Evolutionary conservation across 2,888 invertebrate species (phyloP), one percentile per base, ranked within the genome.

Genomic region (Thysanoteuthis rhombus): DNA sequence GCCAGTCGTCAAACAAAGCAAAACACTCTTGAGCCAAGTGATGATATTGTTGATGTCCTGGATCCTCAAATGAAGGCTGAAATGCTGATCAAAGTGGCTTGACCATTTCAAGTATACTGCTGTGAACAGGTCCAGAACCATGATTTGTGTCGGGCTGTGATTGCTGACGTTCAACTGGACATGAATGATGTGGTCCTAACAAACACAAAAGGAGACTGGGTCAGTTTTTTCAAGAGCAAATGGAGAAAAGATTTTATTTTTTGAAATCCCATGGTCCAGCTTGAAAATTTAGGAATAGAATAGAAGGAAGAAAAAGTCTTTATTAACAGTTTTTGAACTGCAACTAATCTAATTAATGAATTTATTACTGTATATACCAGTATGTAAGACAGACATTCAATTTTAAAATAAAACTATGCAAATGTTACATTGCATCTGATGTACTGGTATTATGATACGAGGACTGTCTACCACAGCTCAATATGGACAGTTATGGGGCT

Each of bases 91-190:
- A 92, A 91, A 92, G 32, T 92, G 92, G 45, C 45, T 45, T 45
- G 92, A 92, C 92, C 92, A 92, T 92, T 91, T 92, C 92, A 92
- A 40, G 45, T 92, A 92, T 12, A 92, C 92, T 40, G 92, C 92
- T 45, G 40, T 92, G 92, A 92, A 92, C 45, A 92, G 45, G 42
- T 91, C 92, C 40, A 92, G 92, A 6, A 92, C 92, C 40, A 45
- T 40, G 92, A 92, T 92, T 92, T 92, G 92, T 92, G 45, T 92
- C 45, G 92, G 92, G 45, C 92, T 92, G 32, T 92, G 45, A 40
- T 40, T 32, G 36, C 45, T 45, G 42, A 92, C 92, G 10, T 92
- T 92, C 45, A 92, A 92, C 92, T 92, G 92, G 42, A 92, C 42
- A 92, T 45, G 40, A 92, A 92, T 92, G 19, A 92, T 45, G 42